phyloP scores from a whole-genome alignment of 1,140 invertebrate species.

The Pseudachorutes palmiensis region DNA sequence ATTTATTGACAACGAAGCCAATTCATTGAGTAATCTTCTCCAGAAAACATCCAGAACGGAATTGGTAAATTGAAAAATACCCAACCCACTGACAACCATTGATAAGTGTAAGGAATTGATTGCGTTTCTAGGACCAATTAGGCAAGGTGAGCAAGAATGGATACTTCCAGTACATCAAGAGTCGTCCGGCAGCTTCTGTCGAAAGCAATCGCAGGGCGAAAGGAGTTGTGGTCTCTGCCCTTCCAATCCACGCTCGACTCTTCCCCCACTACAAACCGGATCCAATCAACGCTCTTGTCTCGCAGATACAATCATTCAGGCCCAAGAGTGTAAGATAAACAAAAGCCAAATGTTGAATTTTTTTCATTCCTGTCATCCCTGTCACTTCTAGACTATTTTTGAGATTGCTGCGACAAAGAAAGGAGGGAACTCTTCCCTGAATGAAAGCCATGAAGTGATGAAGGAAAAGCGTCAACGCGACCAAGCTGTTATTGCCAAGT shows the following conservation, averaged over 20 bases:
- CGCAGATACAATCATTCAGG: slow-evolving; percentile 69
- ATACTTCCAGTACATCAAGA: slow-evolving; percentile 79
- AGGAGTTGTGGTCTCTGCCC: slow-evolving; percentile 47
- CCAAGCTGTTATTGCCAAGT: slow-evolving; percentile 51
- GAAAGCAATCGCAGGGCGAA: slow-evolving; percentile 84
- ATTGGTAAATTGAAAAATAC: slow-evolving; percentile 60
- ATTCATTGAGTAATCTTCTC: slow-evolving; percentile 68
- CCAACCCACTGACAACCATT: no score
- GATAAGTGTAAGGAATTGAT: slow-evolving; percentile 25
- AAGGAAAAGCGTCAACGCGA: slow-evolving; percentile 59
- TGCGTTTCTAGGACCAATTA: slow-evolving; percentile 55
- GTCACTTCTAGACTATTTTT: slow-evolving; percentile 75
- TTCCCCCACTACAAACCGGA: slow-evolving; percentile 18
- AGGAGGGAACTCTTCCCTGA: slow-evolving; percentile 43
- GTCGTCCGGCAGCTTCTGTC: slow-evolving; percentile 71
- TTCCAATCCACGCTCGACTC: slow-evolving; percentile 56
- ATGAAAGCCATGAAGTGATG: slow-evolving; percentile 58
- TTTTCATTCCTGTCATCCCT: slow-evolving; percentile 3
- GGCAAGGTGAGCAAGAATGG: slow-evolving; percentile 73
- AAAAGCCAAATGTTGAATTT: slow-evolving; percentile 11
- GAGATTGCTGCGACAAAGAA: slow-evolving; percentile 70
- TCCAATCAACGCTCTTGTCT: slow-evolving; percentile 38
- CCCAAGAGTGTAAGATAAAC: slow-evolving; percentile 62
- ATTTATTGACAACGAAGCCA: slow-evolving; percentile 72
- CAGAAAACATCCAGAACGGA: slow-evolving; percentile 54